Base-by-base conservation (phyloP, 2,797 vertebrate genomes). In the Acrossocheilus fasciatus region DNA sequence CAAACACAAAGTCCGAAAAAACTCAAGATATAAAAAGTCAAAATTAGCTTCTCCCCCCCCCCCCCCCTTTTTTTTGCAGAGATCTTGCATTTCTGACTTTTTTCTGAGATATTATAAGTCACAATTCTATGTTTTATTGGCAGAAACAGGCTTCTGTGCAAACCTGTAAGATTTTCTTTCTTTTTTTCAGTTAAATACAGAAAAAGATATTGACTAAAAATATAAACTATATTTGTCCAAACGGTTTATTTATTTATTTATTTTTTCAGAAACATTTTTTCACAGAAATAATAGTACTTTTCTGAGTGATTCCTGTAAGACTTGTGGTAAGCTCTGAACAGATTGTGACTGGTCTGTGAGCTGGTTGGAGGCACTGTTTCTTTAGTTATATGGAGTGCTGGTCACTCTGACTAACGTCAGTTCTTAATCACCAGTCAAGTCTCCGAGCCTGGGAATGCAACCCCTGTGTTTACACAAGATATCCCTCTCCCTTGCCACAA, bases 401-500 rank as follows among this genome's bases (percentile, higher is more conserved):
- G 78, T 66, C 86, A 83, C 77, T 81, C 87, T 77, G 83, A 89
- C 82, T 90, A 73, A 90, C 88, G 89, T 93, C 90, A 93, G 77
- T 70, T 4, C 84, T 84, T 91, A 92, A 93, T 92, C 90, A 88
- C 87, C 84, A 88, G 90, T 90, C 84, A 47, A 82, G 89, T 93
- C 91, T 87, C 90, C 76, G 87, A 91, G 91, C 94, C 91, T 94
- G 94, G 94, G 93, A 95, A 95, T 90, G 11, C 88, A 87, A 90
- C 57, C 89, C 90, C 91, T 86, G 75, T 95, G 94, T 95, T 95
- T 93, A 95, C 92, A 92, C 92, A 92, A 93, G 91, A 92, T 92
- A 91, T 92, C 91, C 91, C 91, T 83, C 89, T 89, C 92, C 91
- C 90, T 89, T 81, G 85, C 85, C 85, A 81, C 69, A 81, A 81